Base-by-base conservation (phyloP, 2,888 invertebrate species). In the Pseudococcus viburni region DNA sequence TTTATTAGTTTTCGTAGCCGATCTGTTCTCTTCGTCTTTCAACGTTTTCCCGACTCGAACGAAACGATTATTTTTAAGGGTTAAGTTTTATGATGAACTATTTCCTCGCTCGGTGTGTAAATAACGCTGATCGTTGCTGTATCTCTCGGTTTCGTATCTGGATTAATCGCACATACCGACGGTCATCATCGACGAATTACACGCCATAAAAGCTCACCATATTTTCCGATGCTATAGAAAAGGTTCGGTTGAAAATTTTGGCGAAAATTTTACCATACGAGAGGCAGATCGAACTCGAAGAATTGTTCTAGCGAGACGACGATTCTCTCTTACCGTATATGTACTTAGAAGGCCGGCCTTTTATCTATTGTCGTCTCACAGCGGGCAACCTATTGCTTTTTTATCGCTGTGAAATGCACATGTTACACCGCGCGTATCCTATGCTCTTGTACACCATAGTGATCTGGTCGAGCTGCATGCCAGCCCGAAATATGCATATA, bases 1-100 rank as follows among this genome's bases (percentile, higher is more conserved):
- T 88, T 88, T 88, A 88, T 88, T 88, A 88, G 88, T 88, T 88
- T 88, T 88, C 86, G 22, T 77, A 87, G 42, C 33, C 3, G 26
- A 17, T 33, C 19, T 11, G 39, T 8, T 64, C 19, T 64, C 22
- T 22, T n/a, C n/a, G 7, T 59, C 59, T 64, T 64, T 9, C 64
- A 19, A 64, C 55, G 15, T 39, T 59, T 59, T 85, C 39, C 59
- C 85, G 17, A 42, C 15, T 55, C 85, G 64, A 42, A 39, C 59
- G 59, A 64, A 42, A 51, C 85, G 85, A 85, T 85, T 59, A 85
- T 85, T 85, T 85, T 55, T 33, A 64, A 64, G 80, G 80, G 80
- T 83, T 83, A 83, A 83, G 80, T 83, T 83, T 83, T 83, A 77
- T 77, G 42, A 83, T 83, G 80, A 83, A 83, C 42, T 83, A 83